Percentiles rank a stretch among this genome's conserved stretches.
Evolutionary conservation across 2,888 invertebrate species (phyloP).

Genomic region (Odontocolon sp.): DNA sequence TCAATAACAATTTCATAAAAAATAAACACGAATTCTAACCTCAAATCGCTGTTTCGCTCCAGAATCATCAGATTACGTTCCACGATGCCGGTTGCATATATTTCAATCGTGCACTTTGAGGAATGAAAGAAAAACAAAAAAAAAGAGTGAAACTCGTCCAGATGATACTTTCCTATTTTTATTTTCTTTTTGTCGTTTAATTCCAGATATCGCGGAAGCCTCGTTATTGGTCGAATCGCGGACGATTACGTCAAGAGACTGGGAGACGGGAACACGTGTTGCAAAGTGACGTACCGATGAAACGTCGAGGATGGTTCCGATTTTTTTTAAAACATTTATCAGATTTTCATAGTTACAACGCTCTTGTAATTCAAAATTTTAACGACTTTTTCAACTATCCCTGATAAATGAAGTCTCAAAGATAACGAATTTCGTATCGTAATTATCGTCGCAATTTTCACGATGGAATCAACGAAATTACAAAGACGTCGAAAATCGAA

Average conservation of each 20-base stretch:
- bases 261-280: slow-evolving; percentile 31
- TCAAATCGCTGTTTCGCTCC: background rate
- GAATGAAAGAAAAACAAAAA: no score
- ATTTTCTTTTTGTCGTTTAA: background rate
- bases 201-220: background rate
- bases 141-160: background rate
- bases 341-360: no score
- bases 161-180: background rate
- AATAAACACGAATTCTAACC: background rate
- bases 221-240: slow-evolving; percentile 1
- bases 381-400: no score
- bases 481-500: background rate
- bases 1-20: background rate
- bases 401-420: no score
- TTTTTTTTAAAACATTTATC: no score
- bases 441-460: background rate
- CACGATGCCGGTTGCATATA: no score
- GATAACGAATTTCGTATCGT: no score
- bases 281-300: slow-evolving; percentile 29
- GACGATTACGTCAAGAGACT: slow-evolving; percentile 15
- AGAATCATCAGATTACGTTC: no score
- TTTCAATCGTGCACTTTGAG: no score
- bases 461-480: background rate
- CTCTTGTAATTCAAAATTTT: no score
- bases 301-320: background rate